Conservation (phyloP, 1,140 invertebrate species). For the Achatina immaculata region DNA sequence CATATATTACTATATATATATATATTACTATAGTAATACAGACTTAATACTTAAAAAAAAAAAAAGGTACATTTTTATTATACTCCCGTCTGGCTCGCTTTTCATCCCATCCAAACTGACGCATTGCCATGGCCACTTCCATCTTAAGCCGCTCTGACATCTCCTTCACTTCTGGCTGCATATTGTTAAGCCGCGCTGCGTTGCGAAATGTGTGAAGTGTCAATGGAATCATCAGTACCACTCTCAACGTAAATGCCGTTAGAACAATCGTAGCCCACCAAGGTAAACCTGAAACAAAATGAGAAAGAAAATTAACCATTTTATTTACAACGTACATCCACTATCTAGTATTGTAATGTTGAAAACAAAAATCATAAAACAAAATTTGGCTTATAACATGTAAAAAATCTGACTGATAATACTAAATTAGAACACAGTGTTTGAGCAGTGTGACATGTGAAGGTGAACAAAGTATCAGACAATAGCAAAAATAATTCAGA, state of each 20-base stretch:
- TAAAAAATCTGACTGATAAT: no score
- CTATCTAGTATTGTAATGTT: no score
- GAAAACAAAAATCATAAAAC: no score
- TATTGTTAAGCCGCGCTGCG: slow-evolving; percentile 80
- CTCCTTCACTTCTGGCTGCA: slow-evolving; percentile 81
- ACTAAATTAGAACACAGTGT: no score
- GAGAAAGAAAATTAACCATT: background rate
- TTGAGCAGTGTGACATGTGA: no score
- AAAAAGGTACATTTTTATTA: slow-evolving; percentile 75
- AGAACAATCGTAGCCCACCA: slow-evolving; percentile 87
- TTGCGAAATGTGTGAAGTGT: slow-evolving; percentile 80
- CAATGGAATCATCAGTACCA: slow-evolving; percentile 81
- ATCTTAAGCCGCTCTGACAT: slow-evolving; percentile 79
- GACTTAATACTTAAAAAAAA: slow-evolving; percentile 37
- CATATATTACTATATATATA: no score
- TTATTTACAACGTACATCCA: no score
- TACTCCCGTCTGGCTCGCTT: slow-evolving; percentile 77
- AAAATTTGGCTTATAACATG: no score
- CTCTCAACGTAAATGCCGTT: slow-evolving; percentile 79
- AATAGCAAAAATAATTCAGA: no score
- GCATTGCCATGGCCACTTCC: slow-evolving; percentile 79
- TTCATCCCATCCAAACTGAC: slow-evolving; percentile 79
- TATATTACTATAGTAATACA: no score
- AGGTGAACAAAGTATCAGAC: no score
- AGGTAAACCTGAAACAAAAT: slow-evolving; percentile 76